These are phyloP conservation scores for Oppia nitens DNA, from an alignment of 1,140 invertebrate species.

Conservation along the genomic window DNA sequence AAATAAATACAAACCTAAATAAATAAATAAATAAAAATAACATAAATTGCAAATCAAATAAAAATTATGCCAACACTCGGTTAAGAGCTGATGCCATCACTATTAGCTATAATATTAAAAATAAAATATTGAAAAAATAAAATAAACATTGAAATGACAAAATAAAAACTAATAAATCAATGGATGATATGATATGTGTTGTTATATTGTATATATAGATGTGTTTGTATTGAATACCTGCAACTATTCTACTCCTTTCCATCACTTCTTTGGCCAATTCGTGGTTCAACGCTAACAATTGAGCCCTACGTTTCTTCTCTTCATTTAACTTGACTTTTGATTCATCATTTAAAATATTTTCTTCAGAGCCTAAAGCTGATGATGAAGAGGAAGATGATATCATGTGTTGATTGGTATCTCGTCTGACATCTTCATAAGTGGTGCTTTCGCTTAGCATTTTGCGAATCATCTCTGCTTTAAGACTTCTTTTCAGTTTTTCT, in stretches of 20 bases:
- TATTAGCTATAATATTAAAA: no score
- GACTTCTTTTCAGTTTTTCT: slow-evolving; percentile 56
- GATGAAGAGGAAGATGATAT: not conserved
- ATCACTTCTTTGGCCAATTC: slow-evolving; percentile 82
- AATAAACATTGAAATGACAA: not conserved
- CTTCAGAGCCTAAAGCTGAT: not conserved
- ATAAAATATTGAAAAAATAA: no score
- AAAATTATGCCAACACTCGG: no score
- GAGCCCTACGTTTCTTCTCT: slow-evolving; percentile 67
- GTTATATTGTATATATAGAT: no score
- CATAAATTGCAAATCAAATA: no score
- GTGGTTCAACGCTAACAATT: slow-evolving; percentile 70
- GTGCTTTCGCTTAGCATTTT: slow-evolving; percentile 63
- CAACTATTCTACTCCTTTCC: slow-evolving; percentile 79
- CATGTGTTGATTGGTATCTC: not conserved
- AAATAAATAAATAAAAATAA: no score
- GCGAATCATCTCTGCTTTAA: slow-evolving; percentile 75
- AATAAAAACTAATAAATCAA: slow-evolving; percentile 1
- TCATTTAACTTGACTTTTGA: slow-evolving; percentile 41
- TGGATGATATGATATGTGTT: not conserved
- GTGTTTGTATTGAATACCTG: no score
- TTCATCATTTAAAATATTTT: slow-evolving; percentile 16
- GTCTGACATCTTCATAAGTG: not conserved
- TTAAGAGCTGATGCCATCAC: not conserved
- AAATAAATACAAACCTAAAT: no score